Percentiles rank a stretch among this genome's conserved stretches.
phyloP scores from a whole-genome alignment of 1,140 invertebrate species.

The Akabosia matsudoensis region DNA sequence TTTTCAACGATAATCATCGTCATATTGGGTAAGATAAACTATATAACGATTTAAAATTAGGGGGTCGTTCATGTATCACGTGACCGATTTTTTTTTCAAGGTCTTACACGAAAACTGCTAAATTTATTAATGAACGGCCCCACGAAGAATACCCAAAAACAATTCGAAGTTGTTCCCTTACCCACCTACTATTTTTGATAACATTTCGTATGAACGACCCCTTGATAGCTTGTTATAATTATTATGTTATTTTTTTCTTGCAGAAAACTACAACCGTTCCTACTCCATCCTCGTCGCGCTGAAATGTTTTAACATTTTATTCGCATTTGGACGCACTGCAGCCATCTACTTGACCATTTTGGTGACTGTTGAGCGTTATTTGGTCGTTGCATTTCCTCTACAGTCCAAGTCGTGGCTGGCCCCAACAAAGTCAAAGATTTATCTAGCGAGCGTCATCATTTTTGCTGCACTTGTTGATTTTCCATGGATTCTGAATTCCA shows the following conservation, averaged over 20 bases:
- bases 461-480: neutral
- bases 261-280: neutral
- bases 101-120: too few relatives aligned
- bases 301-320: neutral
- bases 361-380: neutral
- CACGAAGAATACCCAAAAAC: neutral
- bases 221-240: too few relatives aligned
- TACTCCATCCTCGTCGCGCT: neutral
- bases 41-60: too few relatives aligned
- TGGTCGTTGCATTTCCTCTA: neutral
- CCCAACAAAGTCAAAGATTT: neutral
- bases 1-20: neutral
- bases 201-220: too few relatives aligned
- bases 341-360: neutral
- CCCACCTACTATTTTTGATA: neutral
- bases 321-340: neutral
- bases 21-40: conserved; percentile 3
- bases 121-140: too few relatives aligned
- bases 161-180: neutral
- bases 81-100: too few relatives aligned
- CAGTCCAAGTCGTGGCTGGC: neutral
- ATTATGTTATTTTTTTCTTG: neutral
- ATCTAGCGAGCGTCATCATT: neutral
- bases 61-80: too few relatives aligned
- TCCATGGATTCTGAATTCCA: neutral